Evolutionary conservation across 2,113 vertebrate genomes (phyloP), one percentile per base, ranked within the genome.

Genomic region (Nematolebias whitei): DNA sequence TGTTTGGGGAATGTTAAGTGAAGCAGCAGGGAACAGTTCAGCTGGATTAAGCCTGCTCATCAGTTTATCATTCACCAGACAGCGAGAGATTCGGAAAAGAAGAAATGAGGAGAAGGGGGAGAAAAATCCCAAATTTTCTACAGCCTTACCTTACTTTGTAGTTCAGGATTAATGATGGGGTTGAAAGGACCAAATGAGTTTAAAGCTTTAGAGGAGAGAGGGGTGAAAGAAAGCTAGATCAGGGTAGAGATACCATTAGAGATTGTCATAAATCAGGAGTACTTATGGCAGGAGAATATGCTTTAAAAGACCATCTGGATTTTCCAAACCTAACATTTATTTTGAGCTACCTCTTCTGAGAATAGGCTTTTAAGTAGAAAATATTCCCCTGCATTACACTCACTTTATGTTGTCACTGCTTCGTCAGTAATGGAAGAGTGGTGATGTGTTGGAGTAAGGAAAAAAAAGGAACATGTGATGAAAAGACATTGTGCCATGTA

Each of bases 21-120:
- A 87, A 74, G 77, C 85, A 75, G 88, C 74, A 22, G 84, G 87
- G 79, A 87, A 67, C 79, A 85, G 70, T 83, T 85, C 81, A 84
- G 69, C 79, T 84, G 88, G 85, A 90, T 92, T 91, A 91, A 86
- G 76, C 60, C 79, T 78, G 88, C 85, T 92, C 89, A 88, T 92
- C 86, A 89, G 83, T 91, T 92, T 89, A 91, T 92, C 90, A 90
- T 91, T 89, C 83, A 85, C 87, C 89, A 90, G 83, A 85, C 87
- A 81, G 82, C 65, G 38, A 58, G 86, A 79, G 78, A 78, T 81
- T 82, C 61, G 60, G 58, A 35, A 52, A 56, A 69, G 72, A 67
- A 35, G 48, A 71, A 52, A 75, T 22, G 19, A 45, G 45, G 62
- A 51, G 48, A 26, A 56, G 32, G 35, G 35, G 40, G 16, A 44